A percentile compares a stretch with the other conserved stretches of the same genome.
Conservation (phyloP, 1,140 invertebrate genomes). For the Calosoma granatense region DNA sequence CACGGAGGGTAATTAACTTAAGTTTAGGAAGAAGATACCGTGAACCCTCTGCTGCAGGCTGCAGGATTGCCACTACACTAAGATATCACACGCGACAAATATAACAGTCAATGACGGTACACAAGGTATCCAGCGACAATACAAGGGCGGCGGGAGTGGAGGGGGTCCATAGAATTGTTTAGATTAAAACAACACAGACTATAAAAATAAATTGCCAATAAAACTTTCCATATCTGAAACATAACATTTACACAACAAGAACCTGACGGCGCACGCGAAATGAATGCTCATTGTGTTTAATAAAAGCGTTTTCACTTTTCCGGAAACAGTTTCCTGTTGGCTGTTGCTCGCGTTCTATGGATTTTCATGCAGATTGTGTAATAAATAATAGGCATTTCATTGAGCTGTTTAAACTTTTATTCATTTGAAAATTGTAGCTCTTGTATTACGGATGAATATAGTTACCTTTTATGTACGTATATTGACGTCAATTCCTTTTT, state of each 20-base stretch:
- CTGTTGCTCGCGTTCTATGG: no score
- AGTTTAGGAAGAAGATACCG: background rate
- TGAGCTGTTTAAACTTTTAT: no score
- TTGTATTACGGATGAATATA: no score
- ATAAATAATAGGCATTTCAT: no score
- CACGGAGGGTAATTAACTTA: slow-evolving; percentile 3
- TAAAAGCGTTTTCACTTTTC: slow-evolving; percentile 1
- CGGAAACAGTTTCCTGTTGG: background rate
- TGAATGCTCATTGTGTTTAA: background rate
- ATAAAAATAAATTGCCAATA: slow-evolving; percentile 9
- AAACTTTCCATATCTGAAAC: background rate
- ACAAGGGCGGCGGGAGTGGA: background rate
- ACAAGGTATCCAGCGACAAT: background rate
- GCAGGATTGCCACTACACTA: background rate
- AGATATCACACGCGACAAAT: no score
- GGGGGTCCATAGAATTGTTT: background rate
- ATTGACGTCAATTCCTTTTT: no score
- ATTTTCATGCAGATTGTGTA: no score
- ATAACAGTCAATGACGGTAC: no score
- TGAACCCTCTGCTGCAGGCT: background rate
- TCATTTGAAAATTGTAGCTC: no score
- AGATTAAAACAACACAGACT: slow-evolving; percentile 6
- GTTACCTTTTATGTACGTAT: no score
- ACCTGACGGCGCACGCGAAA: background rate
- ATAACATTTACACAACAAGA: background rate